Percentiles rank a stretch among this genome's conserved stretches.
Conservation (phyloP, 2,797 vertebrate species). For the Esox lucius region DNA sequence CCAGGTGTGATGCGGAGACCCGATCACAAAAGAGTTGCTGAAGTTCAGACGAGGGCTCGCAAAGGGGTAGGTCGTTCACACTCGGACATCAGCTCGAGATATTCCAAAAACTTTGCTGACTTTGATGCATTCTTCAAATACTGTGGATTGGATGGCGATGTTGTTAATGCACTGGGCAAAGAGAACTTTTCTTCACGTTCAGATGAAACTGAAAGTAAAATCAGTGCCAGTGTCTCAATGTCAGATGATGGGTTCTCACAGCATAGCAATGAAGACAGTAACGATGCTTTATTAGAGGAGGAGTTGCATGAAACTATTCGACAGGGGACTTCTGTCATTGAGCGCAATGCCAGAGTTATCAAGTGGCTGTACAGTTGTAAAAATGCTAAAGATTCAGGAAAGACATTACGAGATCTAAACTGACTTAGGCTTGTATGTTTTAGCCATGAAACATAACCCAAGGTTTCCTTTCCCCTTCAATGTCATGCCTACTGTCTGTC, state of each 20-base stretch:
- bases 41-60: constrained; percentile 56
- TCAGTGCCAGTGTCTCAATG: constrained; percentile 82
- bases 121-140: constrained; percentile 90
- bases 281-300: constrained; percentile 78
- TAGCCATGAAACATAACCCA: background rate
- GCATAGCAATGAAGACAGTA: constrained; percentile 73
- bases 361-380: constrained; percentile 96
- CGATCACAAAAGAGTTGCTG: constrained; percentile 44
- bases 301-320: constrained; percentile 73
- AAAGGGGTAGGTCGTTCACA: constrained; percentile 86
- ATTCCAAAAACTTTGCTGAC: constrained; percentile 85
- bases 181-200: constrained; percentile 84
- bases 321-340: constrained; percentile 84
- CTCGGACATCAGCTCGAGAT: constrained; percentile 92
- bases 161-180: constrained; percentile 85
- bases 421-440: background rate
- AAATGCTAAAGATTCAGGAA: constrained; percentile 80
- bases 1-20: constrained; percentile 17
- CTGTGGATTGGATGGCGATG: constrained; percentile 88
- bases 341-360: constrained; percentile 95
- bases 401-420: constrained; percentile 73
- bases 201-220: constrained; percentile 64
- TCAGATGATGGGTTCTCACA: constrained; percentile 84
- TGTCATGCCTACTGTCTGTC: background rate
- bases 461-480: background rate